These are phyloP conservation scores for Muscina levida DNA, from an alignment of 2,888 invertebrate species.

Conservation along the genomic window DNA sequence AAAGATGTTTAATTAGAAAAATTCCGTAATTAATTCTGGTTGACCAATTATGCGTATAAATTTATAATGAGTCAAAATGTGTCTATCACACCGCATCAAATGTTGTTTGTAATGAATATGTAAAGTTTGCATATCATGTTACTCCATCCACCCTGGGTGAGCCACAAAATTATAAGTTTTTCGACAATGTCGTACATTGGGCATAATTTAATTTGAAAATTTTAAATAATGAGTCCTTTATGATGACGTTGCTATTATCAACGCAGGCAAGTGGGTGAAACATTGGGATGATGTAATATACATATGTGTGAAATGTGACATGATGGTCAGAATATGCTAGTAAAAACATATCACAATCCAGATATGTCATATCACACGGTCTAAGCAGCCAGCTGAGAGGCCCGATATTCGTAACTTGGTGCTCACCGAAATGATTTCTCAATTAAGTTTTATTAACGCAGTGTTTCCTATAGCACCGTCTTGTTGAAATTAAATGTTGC, in stretches of 20 bases:
- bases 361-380: too few relatives aligned
- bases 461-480: too few relatives aligned
- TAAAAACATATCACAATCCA: too few relatives aligned
- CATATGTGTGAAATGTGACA: not conserved
- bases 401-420: too few relatives aligned
- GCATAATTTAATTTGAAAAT: slow-evolving; percentile 44
- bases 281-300: slow-evolving; percentile 9
- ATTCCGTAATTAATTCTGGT: slow-evolving; percentile 31
- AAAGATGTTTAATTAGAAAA: not conserved
- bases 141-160: slow-evolving; percentile 17
- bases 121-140: slow-evolving; percentile 57
- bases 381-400: too few relatives aligned
- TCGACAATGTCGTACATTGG: slow-evolving; percentile 41
- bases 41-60: slow-evolving; percentile 39
- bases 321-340: too few relatives aligned
- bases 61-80: slow-evolving; percentile 27
- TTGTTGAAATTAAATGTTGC: too few relatives aligned
- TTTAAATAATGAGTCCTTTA: not conserved
- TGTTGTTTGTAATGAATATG: slow-evolving; percentile 6
- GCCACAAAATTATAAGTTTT: slow-evolving; percentile 41
- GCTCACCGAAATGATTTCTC: too few relatives aligned
- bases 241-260: slow-evolving; percentile 19
- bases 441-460: too few relatives aligned
- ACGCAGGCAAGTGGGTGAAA: not conserved
- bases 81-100: slow-evolving; percentile 29